Percentiles rank a stretch among this genome's conserved stretches.
Evolutionary conservation across 2,797 vertebrate genomes (phyloP).

Genomic region (Xiphorhynchus erythropygius): DNA sequence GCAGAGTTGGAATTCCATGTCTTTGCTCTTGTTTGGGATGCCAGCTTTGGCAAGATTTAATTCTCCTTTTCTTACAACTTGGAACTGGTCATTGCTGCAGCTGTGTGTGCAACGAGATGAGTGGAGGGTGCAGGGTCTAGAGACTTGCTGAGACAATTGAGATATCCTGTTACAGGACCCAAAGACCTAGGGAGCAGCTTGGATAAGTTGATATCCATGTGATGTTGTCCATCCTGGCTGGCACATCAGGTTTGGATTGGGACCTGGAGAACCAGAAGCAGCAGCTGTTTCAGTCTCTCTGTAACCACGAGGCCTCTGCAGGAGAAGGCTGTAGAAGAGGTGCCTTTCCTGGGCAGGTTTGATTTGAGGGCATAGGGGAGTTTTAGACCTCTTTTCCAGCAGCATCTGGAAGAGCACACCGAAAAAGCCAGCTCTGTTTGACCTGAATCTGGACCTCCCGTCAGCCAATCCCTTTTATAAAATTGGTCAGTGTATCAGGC

Average conservation of each 20-base stretch:
- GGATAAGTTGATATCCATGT: background rate
- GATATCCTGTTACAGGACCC: background rate
- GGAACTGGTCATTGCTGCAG: background rate
- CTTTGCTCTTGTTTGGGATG: background rate
- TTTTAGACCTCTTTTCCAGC: background rate
- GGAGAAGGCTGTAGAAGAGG: background rate
- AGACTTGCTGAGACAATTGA: background rate
- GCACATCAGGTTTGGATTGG: rapidly evolving
- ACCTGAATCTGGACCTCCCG: background rate
- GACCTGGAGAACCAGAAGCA: background rate
- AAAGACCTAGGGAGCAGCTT: background rate
- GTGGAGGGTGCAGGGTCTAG: background rate
- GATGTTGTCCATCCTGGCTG: background rate
- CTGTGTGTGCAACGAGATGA: rapidly evolving
- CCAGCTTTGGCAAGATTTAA: background rate
- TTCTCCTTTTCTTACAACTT: background rate
- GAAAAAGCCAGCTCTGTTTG: background rate
- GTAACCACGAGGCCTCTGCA: background rate
- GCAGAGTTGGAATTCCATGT: background rate
- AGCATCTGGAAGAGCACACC: background rate
- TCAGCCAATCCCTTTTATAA: background rate
- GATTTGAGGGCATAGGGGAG: background rate
- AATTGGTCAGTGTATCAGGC: slow-evolving; percentile 45
- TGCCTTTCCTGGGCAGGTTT: background rate
- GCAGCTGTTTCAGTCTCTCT: background rate